Evolutionary conservation across 2,888 invertebrate species (phyloP).

Genomic region (Sinelater perroti): DNA sequence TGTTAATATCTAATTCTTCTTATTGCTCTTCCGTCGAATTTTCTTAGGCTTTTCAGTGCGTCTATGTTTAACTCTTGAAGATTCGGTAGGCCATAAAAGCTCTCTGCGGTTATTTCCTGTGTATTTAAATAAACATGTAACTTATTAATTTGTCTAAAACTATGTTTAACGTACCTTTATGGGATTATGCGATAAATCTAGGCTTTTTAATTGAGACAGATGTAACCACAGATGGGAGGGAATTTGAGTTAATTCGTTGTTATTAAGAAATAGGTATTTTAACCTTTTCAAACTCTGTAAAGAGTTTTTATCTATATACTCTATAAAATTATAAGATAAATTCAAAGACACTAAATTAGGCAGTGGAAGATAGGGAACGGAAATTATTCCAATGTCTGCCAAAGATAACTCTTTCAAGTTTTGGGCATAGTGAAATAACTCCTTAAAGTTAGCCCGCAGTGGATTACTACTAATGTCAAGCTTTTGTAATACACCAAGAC

Average conservation of each 20-base stretch:
- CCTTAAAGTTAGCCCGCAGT: conserved; percentile 85
- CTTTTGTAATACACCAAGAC: conserved; percentile 78
- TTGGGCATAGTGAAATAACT: conserved; percentile 86
- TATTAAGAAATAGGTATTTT: conserved; percentile 77
- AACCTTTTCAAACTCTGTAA: conserved; percentile 76
- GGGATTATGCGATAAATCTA: conserved; percentile 86
- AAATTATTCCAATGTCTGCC: conserved; percentile 78
- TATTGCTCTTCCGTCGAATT: conserved; percentile 79
- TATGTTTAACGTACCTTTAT: conserved; percentile 64
- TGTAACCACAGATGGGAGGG: conserved; percentile 79
- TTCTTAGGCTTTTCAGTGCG: conserved; percentile 75
- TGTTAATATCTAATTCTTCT: conserved; percentile 76
- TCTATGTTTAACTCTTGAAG: conserved; percentile 80
- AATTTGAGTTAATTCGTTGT: conserved; percentile 78
- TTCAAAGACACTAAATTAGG: conserved; percentile 82
- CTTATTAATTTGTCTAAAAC: no score
- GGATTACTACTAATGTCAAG: conserved; percentile 84
- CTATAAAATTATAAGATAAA: conserved; percentile 80
- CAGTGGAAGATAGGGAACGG: conserved; percentile 79
- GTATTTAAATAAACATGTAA: no score
- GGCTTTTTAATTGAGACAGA: conserved; percentile 74
- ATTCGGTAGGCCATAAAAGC: conserved; percentile 74
- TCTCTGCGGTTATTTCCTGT: conserved; percentile 76
- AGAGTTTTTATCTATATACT: conserved; percentile 73
- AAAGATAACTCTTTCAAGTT: conserved; percentile 81